Base-by-base conservation (phyloP, 2,888 invertebrate genomes). In the Erynnis tages region DNA sequence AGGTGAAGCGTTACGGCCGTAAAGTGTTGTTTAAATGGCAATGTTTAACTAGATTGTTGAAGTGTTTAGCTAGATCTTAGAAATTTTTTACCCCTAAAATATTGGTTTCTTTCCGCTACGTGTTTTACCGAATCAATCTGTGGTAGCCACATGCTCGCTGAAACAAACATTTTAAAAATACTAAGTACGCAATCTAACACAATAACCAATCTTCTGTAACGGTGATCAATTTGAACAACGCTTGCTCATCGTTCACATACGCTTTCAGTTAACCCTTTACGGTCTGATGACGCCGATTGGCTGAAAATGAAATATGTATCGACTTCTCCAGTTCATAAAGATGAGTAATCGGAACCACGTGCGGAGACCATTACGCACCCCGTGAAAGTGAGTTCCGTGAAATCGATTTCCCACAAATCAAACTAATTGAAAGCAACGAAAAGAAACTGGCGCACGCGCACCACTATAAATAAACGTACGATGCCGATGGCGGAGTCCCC, bases 371-470 rank as follows among this genome's bases (percentile, higher is more conserved):
- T 40, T 40, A 48, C 14, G 53, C 53, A 47, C 49, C 19, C 37
- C 32, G 29, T 34, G 32, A 57, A 58, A 53, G 56, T 52, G 19
- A 35, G 60, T 72, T 72, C 67, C 67, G 48, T 71, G 69, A 73
- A 76, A 76, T 76, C 72, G 71, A 75, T 76, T 77, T 69, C 67
- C 66, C 68, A 76, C 76, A 82, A 80, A 84, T 85, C 79, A 83
- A 81, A 81, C 77, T 84, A 83, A 80, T 80, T 83, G 84, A 84
- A 81, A 63, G 71, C 74, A 72, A 58, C 58, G 61, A 67, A 75
- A 73, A 71, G 66, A 66, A 70, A 66, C 66, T 57, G 48, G 65
- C 75, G 73, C 81, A 71, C 76, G 79, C 74, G 74, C 66, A 54
- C 49, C 61, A 60, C 76, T 79, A 80, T 68, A 79, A 81, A 80